phyloP scores from a whole-genome alignment of 2,888 invertebrate species.

The Imbricaverruca yamaguchii region DNA sequence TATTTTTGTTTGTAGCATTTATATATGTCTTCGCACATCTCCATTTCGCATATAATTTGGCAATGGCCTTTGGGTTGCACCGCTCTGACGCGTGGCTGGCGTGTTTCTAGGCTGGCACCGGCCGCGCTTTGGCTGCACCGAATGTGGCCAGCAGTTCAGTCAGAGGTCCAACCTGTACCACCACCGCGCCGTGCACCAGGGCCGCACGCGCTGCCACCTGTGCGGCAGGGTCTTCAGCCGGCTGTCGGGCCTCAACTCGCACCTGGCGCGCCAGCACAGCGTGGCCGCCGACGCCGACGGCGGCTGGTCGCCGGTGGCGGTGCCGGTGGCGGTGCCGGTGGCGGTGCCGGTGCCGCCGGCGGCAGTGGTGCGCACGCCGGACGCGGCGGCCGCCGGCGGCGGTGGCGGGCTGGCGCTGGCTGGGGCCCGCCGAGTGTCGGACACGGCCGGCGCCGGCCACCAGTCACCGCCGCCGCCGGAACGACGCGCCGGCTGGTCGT shows the following conservation, averaged over 20 bases:
- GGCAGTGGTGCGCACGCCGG: neutral
- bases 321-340: no score
- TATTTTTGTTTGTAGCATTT: no score
- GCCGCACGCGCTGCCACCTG: neutral
- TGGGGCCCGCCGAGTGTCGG: neutral
- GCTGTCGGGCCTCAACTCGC: neutral
- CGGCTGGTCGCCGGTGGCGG: no score
- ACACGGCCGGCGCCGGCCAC: neutral
- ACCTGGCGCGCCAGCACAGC: neutral
- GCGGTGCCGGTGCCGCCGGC: no score
- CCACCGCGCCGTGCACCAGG: constrained; percentile 8
- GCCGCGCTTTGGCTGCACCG: neutral
- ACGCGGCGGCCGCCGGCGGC: neutral
- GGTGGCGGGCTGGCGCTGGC: neutral
- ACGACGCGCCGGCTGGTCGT: no score
- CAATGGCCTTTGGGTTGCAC: no score
- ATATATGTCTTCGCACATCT: no score
- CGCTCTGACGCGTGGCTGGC: no score
- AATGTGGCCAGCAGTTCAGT: neutral
- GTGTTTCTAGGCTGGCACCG: neutral
- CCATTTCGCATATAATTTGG: no score
- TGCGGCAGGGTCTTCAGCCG: constrained; percentile 10
- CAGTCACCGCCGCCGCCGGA: no score
- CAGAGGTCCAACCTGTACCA: constrained; percentile 10
- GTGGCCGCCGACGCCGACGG: neutral